phyloP scores from a whole-genome alignment of 2,113 vertebrate species.

The Callorhinus ursinus region DNA sequence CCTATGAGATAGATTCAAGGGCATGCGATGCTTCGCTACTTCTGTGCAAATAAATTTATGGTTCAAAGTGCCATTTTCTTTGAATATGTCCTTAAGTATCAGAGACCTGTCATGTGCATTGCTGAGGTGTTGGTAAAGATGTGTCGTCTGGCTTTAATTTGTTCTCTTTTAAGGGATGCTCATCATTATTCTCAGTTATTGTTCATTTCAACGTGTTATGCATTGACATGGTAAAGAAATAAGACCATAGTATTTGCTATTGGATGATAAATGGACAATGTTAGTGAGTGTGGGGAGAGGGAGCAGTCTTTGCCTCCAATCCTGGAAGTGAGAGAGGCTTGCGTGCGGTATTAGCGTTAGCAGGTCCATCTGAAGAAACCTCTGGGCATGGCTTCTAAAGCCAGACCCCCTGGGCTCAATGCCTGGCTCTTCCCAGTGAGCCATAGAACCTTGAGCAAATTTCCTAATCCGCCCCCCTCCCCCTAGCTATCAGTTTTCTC shows the following conservation, averaged over 20 bases:
- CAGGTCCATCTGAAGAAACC: neutral
- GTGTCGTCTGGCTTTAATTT: constrained; percentile 61
- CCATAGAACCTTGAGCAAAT: neutral
- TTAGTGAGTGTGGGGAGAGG: neutral
- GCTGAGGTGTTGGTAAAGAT: constrained; percentile 64
- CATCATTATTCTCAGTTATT: constrained; percentile 30
- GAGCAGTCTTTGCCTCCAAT: neutral
- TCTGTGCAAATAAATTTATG: constrained; percentile 75
- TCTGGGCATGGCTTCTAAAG: neutral
- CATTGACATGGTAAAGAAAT: constrained; percentile 42
- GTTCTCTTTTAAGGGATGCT: constrained; percentile 54
- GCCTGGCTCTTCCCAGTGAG: neutral
- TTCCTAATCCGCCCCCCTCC: neutral
- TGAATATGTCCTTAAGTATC: constrained; percentile 66
- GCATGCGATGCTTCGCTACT: constrained; percentile 68
- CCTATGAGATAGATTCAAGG: constrained; percentile 70
- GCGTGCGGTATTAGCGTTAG: neutral
- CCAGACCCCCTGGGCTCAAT: neutral
- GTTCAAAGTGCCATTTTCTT: constrained; percentile 75
- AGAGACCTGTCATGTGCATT: constrained; percentile 57
- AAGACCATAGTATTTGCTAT: neutral
- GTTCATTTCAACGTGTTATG: constrained; percentile 70
- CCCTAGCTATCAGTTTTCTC: neutral
- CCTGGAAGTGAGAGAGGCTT: neutral
- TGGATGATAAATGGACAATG: neutral